Conservation (phyloP, 2,888 invertebrate species). For the Mycogona germanica region DNA sequence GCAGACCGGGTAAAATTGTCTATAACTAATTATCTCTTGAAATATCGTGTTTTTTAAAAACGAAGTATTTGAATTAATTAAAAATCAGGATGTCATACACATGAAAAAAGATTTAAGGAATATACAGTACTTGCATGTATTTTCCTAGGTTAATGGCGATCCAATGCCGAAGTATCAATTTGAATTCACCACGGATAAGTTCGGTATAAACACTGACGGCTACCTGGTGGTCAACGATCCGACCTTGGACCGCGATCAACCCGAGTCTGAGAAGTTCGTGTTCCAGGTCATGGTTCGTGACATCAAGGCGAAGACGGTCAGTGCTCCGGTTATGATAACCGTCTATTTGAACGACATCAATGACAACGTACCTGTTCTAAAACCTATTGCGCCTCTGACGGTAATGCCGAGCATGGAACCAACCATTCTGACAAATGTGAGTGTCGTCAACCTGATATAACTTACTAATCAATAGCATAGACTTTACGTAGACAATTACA, state of each 20-base stretch:
- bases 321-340: slow-evolving; percentile 64
- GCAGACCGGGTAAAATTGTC: not conserved
- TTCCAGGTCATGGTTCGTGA: slow-evolving; percentile 83
- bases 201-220: slow-evolving; percentile 60
- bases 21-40: too few species aligned
- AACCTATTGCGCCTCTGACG: slow-evolving; percentile 63
- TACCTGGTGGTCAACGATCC: slow-evolving; percentile 66
- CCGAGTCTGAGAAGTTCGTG: slow-evolving; percentile 66
- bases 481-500: too few species aligned
- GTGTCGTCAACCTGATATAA: slow-evolving; percentile 9
- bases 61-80: too few species aligned
- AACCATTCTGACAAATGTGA: slow-evolving; percentile 53
- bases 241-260: slow-evolving; percentile 72
- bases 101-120: too few species aligned
- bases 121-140: too few species aligned
- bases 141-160: slow-evolving; percentile 70
- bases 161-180: slow-evolving; percentile 64
- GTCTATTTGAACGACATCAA: slow-evolving; percentile 64
- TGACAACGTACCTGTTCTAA: slow-evolving; percentile 71
- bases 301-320: slow-evolving; percentile 59
- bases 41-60: too few species aligned
- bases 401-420: slow-evolving; percentile 65
- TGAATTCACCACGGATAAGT: slow-evolving; percentile 72
- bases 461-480: not conserved
- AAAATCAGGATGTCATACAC: too few species aligned